Evolutionary conservation across 2,113 vertebrate genomes (phyloP).

Genomic region (Crocuta crocuta): DNA sequence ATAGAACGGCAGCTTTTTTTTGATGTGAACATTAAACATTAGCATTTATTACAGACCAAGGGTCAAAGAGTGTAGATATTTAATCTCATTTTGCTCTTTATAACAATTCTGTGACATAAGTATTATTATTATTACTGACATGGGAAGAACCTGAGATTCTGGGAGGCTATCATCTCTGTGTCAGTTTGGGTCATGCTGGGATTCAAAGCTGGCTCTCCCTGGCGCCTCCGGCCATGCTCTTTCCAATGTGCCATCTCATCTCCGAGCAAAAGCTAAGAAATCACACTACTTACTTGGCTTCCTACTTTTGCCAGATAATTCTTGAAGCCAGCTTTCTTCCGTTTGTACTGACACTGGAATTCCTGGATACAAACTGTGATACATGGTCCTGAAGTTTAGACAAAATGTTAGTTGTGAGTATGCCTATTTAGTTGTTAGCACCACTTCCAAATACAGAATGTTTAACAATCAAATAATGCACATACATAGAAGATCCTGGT

Average conservation of each 20-base stretch:
- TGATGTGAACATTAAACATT: not conserved
- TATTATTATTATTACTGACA: not conserved
- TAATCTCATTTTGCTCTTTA: not conserved
- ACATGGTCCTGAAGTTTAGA: constrained; percentile 40
- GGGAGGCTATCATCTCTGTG: accelerated
- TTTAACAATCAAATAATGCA: not conserved
- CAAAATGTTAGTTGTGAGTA: not conserved
- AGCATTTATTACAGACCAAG: not conserved
- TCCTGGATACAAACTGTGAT: not conserved
- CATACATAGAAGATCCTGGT: not conserved
- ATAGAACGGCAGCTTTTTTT: not conserved
- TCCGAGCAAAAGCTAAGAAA: not conserved
- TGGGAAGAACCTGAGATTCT: not conserved
- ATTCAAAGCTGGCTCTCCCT: not conserved
- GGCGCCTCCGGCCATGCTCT: not conserved
- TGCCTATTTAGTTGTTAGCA: not conserved
- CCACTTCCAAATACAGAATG: not conserved
- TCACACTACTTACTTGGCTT: not conserved
- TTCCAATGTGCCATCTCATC: not conserved
- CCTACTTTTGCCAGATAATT: not conserved
- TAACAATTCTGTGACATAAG: not conserved
- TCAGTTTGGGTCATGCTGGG: too few relatives aligned
- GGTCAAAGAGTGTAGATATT: not conserved
- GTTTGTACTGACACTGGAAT: constrained; percentile 67
- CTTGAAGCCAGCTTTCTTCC: constrained; percentile 77